Conservation (phyloP, 2,113 vertebrate species). For the Hippocampus mohnikei region DNA sequence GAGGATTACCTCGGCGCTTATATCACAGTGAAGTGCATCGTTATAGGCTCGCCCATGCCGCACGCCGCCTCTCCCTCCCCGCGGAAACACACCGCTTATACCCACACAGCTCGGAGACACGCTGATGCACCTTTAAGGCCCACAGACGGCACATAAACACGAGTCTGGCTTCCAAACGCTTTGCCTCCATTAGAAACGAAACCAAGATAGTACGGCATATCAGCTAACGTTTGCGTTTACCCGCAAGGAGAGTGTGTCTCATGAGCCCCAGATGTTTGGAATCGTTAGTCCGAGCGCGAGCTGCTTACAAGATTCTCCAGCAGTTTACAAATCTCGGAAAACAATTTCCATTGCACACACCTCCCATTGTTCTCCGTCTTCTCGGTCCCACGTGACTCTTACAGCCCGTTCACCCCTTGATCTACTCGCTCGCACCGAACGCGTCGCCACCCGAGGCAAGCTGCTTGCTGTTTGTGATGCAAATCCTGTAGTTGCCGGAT, state of each 20-base stretch:
- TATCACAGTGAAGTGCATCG: conserved; percentile 57
- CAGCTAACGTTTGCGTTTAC: conserved; percentile 13
- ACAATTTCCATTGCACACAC: conserved; percentile 45
- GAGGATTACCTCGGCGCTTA: conserved; percentile 60
- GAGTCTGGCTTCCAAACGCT: conserved; percentile 1
- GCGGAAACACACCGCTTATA: conserved; percentile 40
- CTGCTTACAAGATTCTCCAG: conserved; percentile 55
- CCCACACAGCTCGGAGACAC: conserved; percentile 33
- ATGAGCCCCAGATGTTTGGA: conserved; percentile 16
- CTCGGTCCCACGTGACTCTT: conserved; percentile 28
- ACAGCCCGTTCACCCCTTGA: conserved; percentile 34
- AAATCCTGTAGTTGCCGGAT: conserved; percentile 12
- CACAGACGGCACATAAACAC: conserved; percentile 17
- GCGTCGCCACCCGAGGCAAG: conserved; percentile 19
- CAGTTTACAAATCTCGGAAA: conserved; percentile 54
- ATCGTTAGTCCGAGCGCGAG: conserved; percentile 46
- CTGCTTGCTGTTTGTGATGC: conserved; percentile 22
- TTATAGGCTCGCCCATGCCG: conserved; percentile 33
- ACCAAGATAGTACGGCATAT: conserved; percentile 11
- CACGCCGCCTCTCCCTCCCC: conserved; percentile 19
- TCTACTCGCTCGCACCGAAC: conserved; percentile 30
- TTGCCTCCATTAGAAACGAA: conserved; percentile 2
- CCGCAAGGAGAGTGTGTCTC: conserved; percentile 1
- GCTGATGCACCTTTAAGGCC: conserved; percentile 26
- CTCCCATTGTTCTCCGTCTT: conserved; percentile 45